Evolutionary conservation across 2,797 vertebrate genomes (phyloP), one percentile per base, ranked within the genome.

Genomic region (Morus bassanus): DNA sequence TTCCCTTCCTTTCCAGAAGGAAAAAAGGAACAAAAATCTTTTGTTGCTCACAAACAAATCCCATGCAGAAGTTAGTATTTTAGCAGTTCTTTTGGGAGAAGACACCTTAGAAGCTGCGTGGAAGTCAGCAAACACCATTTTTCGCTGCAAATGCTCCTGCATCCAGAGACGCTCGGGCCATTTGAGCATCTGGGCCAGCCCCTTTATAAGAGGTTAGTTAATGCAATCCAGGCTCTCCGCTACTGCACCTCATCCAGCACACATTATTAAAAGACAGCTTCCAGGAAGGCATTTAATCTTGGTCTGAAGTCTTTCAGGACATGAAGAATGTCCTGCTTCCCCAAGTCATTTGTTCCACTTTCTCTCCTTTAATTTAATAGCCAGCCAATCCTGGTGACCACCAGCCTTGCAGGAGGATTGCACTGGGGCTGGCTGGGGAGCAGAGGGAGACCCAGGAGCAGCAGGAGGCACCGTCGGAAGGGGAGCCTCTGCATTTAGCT

Each of bases 151-250:
- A 28, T 9, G 11, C 50, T 74, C 13, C 86, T 37, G 30, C 37
- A 12, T 5, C 31, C 24, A 1, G n/a, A 12, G 56, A 4, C 19
- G 56, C 3, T 37, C 19, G 22, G 43, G 21, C n/a, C 10, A 3
- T n/a, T 25, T 12, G 10, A 48, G 69, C 45, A 25, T 8, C 31
- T 33, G 48, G 59, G 25, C 33, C 76, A 33, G 43, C 28, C n/a
- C 30, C 6, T 27, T 31, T 2, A 0, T 5, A 8, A 37, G 73
- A 68, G 50, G 18, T 27, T 6, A 6, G 31, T 27, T 18, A 12
- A 19, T 21, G 59, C 43, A 30, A 8, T 22, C 80, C 63, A n/a
- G 64, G 82, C 56, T 64, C 74, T 63, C 45, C 50, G 17, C n/a
- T 30, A 2, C 51, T 65, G 83, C 76, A 37, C 51, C 80, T 85